Percentiles rank a stretch among this genome's conserved stretches.
phyloP scores from a whole-genome alignment of 2,113 vertebrate species.

The Baryphthengus martii region DNA sequence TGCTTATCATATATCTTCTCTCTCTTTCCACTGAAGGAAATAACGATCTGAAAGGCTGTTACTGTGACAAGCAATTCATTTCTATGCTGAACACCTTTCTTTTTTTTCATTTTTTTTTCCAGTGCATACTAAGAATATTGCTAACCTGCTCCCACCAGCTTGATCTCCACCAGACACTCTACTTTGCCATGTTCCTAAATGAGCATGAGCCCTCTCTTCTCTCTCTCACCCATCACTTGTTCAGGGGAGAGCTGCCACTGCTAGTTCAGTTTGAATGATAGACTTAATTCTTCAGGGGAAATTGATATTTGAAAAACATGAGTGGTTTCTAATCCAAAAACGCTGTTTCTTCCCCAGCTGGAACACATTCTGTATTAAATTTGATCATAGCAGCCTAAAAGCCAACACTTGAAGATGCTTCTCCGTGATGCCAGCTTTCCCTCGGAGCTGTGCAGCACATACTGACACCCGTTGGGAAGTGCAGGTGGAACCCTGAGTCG shows the following conservation, averaged over 20 bases:
- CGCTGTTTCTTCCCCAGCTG: constrained; percentile 41
- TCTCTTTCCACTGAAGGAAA: background rate
- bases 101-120: background rate
- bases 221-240: background rate
- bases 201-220: background rate
- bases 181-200: background rate
- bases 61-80: background rate
- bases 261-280: background rate
- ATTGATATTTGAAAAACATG: constrained; percentile 45
- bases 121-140: background rate
- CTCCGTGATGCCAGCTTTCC: background rate
- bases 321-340: constrained; percentile 36
- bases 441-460: background rate
- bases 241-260: constrained; percentile 1
- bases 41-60: background rate
- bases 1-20: background rate
- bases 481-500: background rate
- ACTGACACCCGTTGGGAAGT: background rate
- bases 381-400: constrained; percentile 42
- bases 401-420: background rate
- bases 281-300: constrained; percentile 35
- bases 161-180: background rate
- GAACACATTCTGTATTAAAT: background rate
- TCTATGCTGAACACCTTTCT: background rate
- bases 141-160: background rate